Conservation (phyloP, 1,140 invertebrate genomes). For the Ridgeia piscesae region DNA sequence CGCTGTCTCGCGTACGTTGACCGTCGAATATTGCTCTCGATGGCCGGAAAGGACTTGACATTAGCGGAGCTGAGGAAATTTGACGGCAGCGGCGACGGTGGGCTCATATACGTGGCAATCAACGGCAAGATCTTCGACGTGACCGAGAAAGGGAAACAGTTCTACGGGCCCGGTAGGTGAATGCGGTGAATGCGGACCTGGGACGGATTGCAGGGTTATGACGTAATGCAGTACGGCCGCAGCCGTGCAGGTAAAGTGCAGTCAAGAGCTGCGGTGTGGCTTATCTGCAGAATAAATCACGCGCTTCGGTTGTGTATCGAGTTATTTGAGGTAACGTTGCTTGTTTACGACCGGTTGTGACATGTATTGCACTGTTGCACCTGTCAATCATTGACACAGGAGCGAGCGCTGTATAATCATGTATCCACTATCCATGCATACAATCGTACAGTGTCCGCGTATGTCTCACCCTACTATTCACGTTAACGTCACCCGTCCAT, state of each 20-base stretch:
- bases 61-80: conserved; percentile 15
- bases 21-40: not conserved
- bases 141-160: conserved; percentile 16
- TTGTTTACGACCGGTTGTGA: not conserved
- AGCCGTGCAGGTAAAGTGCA: not conserved
- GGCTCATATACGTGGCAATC: conserved; percentile 10
- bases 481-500: too few species aligned
- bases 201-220: not conserved
- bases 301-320: not conserved
- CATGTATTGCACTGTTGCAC: not conserved
- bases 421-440: too few species aligned
- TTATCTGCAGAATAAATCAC: not conserved
- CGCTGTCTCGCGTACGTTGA: not conserved
- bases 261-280: not conserved
- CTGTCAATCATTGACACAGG: not conserved
- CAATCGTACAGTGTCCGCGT: not conserved
- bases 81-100: conserved; percentile 11
- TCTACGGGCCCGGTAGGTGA: conserved; percentile 13
- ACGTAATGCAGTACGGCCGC: not conserved
- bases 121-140: conserved; percentile 19
- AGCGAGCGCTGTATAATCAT: not conserved
- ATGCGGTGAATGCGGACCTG: not conserved
- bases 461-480: not conserved
- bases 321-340: not conserved
- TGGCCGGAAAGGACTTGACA: not conserved